These are phyloP conservation scores for Dugesia japonica DNA, from an alignment of 2,888 invertebrate genomes.

Conservation along the genomic window DNA sequence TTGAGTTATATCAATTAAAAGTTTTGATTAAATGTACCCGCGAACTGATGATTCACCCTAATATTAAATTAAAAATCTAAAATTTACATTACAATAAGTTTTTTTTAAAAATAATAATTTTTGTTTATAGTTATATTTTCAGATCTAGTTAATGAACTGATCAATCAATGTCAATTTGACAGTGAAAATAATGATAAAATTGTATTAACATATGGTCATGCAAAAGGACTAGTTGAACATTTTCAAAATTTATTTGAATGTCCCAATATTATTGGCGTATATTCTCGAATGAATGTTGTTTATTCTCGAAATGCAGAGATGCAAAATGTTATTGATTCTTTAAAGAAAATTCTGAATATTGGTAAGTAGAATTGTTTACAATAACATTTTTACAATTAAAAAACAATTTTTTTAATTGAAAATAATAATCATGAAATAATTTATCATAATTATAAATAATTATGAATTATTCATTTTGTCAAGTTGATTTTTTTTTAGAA, in stretches of 20 bases:
- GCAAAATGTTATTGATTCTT: constrained; percentile 6
- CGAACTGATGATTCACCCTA: no score
- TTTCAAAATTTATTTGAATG: constrained; percentile 46
- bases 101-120: no score
- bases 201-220: neutral
- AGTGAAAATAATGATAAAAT: neutral
- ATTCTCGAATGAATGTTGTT: constrained; percentile 45
- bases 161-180: neutral
- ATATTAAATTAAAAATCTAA: no score
- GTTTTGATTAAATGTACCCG: no score
- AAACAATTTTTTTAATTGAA: no score
- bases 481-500: no score
- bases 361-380: neutral
- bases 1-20: no score
- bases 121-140: neutral
- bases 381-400: no score
- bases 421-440: no score
- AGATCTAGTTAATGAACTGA: neutral
- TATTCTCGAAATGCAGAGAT: constrained; percentile 43
- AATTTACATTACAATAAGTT: no score
- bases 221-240: constrained; percentile 40
- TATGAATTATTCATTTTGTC: no score
- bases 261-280: constrained; percentile 41
- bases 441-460: no score
- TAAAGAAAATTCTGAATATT: neutral